phyloP scores from a whole-genome alignment of 2,797 vertebrate species.

The Sciurus vulgaris region DNA sequence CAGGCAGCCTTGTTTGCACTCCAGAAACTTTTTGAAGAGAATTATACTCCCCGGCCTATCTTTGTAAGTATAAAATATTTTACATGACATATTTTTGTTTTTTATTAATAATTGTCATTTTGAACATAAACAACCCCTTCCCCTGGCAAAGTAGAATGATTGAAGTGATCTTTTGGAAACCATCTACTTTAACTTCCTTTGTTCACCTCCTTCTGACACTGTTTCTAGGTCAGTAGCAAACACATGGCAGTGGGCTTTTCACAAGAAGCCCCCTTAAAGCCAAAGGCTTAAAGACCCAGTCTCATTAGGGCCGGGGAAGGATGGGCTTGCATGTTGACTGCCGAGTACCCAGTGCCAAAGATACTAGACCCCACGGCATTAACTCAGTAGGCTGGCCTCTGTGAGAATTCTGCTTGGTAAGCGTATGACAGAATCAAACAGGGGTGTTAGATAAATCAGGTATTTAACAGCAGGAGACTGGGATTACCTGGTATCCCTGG shows the following conservation, averaged over 20 bases:
- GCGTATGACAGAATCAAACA: not conserved
- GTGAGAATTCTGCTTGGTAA: not conserved
- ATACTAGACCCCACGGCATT: not conserved
- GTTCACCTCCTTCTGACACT: not conserved
- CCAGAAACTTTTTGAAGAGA: constrained; percentile 93
- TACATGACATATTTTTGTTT: not conserved
- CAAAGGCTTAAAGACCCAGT: not conserved
- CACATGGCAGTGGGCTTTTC: not conserved
- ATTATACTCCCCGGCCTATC: constrained; percentile 92
- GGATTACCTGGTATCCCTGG: not conserved
- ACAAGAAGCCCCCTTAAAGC: not conserved
- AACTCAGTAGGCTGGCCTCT: not conserved
- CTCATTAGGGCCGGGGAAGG: not conserved
- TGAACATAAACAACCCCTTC: not conserved
- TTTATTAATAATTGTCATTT: constrained; percentile 18
- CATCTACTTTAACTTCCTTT: not conserved
- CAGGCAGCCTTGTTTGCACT: constrained; percentile 98
- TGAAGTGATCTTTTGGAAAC: not conserved
- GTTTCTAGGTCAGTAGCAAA: not conserved
- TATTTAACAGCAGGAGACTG: not conserved
- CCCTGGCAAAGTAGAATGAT: not conserved
- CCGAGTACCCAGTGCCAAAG: accelerated
- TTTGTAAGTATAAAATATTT: constrained; percentile 92
- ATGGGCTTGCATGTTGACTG: not conserved
- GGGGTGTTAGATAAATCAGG: not conserved